A percentile compares a stretch with the other conserved stretches of the same genome.
Conservation (phyloP, 37 sponge, comb jelly and placozoan species). For the Oopsacas minuta region DNA sequence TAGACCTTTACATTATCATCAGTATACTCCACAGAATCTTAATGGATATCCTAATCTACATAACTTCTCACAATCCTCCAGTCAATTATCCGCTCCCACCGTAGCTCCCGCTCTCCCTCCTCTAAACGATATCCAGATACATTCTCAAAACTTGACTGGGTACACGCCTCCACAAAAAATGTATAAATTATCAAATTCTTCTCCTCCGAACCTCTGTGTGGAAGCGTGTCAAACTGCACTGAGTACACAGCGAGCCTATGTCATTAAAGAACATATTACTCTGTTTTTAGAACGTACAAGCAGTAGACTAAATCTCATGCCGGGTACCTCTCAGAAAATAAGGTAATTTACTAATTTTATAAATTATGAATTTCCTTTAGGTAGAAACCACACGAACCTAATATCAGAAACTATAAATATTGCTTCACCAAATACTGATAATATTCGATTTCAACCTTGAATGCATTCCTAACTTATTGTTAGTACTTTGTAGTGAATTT, state of each 20-base stretch:
- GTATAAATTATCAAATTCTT: neutral
- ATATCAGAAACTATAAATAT: too few relatives aligned
- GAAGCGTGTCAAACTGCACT: neutral
- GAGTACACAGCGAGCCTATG: neutral
- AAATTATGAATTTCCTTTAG: too few relatives aligned
- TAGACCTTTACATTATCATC: neutral
- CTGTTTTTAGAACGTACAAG: neutral
- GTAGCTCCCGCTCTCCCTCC: neutral
- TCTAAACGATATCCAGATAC: neutral
- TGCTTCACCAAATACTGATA: neutral
- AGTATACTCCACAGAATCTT: neutral
- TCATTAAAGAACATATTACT: neutral
- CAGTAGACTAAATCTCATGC: neutral
- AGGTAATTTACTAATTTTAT: too few relatives aligned
- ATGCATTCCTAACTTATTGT: too few relatives aligned
- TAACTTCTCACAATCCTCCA: neutral
- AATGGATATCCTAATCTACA: neutral
- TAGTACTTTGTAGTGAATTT: constrained; percentile 37
- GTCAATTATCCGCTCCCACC: neutral
- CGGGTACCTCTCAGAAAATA: neutral
- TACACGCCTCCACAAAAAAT: neutral
- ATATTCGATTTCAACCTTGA: neutral
- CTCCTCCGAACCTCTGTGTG: neutral
- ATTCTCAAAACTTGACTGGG: neutral
- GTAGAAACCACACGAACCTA: too few relatives aligned